These are phyloP conservation scores for Cacatua alba DNA, from an alignment of 2,113 vertebrate genomes.

Conservation along the genomic window DNA sequence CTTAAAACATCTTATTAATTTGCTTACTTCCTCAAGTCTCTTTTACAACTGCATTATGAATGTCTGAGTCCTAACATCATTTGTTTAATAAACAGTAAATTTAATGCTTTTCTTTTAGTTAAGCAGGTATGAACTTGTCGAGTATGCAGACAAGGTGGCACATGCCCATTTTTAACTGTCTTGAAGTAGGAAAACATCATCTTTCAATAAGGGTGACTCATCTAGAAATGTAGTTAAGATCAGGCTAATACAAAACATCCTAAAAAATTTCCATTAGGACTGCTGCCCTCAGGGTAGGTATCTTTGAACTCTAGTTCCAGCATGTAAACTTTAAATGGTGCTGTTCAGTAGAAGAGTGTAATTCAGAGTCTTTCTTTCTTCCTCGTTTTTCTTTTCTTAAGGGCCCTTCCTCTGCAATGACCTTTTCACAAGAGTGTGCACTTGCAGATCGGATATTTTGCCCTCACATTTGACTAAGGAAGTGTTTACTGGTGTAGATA, in stretches of 20 bases:
- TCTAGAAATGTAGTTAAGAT: slow-evolving; percentile 64
- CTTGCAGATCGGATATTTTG: neutral
- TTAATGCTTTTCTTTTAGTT: slow-evolving; percentile 17
- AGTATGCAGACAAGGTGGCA: slow-evolving; percentile 63
- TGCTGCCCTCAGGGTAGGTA: neutral
- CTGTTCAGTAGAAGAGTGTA: neutral
- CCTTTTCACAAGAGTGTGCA: neutral
- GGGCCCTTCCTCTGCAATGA: neutral
- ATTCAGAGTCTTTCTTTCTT: neutral
- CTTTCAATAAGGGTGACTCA: slow-evolving; percentile 63
- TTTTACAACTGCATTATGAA: neutral
- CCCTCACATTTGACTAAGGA: neutral
- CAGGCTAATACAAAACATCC: slow-evolving; percentile 65
- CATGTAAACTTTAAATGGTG: slow-evolving; percentile 5
- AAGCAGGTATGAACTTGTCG: slow-evolving; percentile 28
- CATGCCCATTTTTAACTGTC: slow-evolving; percentile 54
- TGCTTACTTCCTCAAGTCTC: neutral
- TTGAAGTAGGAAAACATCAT: slow-evolving; percentile 62
- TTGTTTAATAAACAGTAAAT: slow-evolving; percentile 39
- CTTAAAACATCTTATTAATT: neutral
- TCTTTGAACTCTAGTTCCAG: slow-evolving; percentile 67
- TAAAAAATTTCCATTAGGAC: slow-evolving; percentile 46
- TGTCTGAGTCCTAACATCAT: neutral
- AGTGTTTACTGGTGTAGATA: neutral
- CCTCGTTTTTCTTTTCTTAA: neutral